phyloP scores from a whole-genome alignment of 2,797 vertebrate species.

The Cheirogaleus major region DNA sequence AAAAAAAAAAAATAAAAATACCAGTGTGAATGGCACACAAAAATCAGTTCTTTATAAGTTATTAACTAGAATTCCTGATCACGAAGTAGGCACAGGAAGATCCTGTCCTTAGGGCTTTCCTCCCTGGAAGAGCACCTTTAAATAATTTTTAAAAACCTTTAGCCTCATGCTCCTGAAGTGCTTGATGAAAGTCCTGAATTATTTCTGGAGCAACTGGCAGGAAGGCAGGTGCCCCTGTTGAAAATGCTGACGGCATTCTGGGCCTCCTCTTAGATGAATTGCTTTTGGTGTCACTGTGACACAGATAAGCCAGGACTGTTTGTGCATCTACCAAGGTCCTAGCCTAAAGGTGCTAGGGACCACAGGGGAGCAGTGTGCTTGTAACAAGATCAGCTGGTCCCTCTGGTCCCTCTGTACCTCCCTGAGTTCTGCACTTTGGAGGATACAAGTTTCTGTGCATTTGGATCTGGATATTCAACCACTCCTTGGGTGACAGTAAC shows the following conservation, averaged over 20 bases:
- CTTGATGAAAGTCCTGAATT: conserved; percentile 95
- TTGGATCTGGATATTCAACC: conserved; percentile 93
- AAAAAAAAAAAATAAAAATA: conserved; percentile 74
- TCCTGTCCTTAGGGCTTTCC: conserved; percentile 89
- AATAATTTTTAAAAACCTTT: conserved; percentile 92
- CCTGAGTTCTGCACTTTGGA: conserved; percentile 92
- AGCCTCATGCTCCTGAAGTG: conserved; percentile 92
- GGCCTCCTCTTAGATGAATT: conserved; percentile 94
- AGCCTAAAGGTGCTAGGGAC: conserved; percentile 92
- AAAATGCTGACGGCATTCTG: conserved; percentile 95
- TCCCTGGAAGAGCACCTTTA: conserved; percentile 94
- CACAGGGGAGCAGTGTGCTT: conserved; percentile 93
- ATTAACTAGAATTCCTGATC: conserved; percentile 78
- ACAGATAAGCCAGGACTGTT: conserved; percentile 92
- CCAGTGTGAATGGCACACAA: conserved; percentile 81
- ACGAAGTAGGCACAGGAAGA: conserved; percentile 74
- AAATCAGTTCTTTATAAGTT: conserved; percentile 81
- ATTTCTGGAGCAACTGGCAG: conserved; percentile 94
- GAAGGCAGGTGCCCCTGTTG: conserved; percentile 97
- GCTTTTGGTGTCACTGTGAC: conserved; percentile 91
- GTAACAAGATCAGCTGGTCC: conserved; percentile 94
- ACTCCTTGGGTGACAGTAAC: conserved; percentile 94
- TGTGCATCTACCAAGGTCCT: conserved; percentile 93
- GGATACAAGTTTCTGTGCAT: conserved; percentile 94
- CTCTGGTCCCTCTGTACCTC: conserved; percentile 91